Evolutionary conservation across 2,888 invertebrate genomes (phyloP).

Genomic region (Ormyrus labotus): DNA sequence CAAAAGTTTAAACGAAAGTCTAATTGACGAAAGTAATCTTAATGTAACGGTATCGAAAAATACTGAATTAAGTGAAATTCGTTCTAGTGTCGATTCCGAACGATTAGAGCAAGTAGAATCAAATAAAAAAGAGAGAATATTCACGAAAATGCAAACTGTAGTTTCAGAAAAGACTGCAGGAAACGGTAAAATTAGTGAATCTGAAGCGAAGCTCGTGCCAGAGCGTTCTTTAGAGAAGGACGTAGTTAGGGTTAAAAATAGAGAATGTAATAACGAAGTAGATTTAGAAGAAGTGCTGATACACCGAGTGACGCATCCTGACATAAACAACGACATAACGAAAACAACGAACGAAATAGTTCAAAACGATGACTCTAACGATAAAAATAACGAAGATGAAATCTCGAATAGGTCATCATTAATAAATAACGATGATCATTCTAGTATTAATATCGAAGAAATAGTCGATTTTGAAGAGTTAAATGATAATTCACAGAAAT

Average conservation of each 20-base stretch:
- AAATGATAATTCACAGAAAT: background rate
- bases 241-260: slow-evolving; percentile 44
- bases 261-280: slow-evolving; percentile 33
- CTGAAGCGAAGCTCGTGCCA: slow-evolving; percentile 13
- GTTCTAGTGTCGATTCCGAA: too few species aligned
- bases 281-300: slow-evolving; percentile 39
- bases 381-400: slow-evolving; percentile 43
- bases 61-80: background rate
- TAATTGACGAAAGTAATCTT: slow-evolving; percentile 34
- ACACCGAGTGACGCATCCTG: slow-evolving; percentile 6
- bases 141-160: slow-evolving; percentile 1
- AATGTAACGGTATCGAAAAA: slow-evolving; percentile 1
- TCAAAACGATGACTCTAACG: slow-evolving; percentile 19
- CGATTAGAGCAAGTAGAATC: background rate
- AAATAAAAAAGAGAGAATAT: background rate
- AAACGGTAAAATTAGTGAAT: slow-evolving; percentile 19
- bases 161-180: background rate
- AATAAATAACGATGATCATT: slow-evolving; percentile 11
- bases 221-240: slow-evolving; percentile 8
- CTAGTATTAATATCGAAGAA: too few species aligned
- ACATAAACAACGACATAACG: slow-evolving; percentile 37
- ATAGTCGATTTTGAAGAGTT: too few species aligned
- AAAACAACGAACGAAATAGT: slow-evolving; percentile 27
- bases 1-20: slow-evolving; percentile 48
- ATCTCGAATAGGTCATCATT: background rate